A percentile compares a stretch with the other conserved stretches of the same genome.
Evolutionary conservation across 2,888 invertebrate genomes (phyloP).

Genomic region (Diaperis boleti): DNA sequence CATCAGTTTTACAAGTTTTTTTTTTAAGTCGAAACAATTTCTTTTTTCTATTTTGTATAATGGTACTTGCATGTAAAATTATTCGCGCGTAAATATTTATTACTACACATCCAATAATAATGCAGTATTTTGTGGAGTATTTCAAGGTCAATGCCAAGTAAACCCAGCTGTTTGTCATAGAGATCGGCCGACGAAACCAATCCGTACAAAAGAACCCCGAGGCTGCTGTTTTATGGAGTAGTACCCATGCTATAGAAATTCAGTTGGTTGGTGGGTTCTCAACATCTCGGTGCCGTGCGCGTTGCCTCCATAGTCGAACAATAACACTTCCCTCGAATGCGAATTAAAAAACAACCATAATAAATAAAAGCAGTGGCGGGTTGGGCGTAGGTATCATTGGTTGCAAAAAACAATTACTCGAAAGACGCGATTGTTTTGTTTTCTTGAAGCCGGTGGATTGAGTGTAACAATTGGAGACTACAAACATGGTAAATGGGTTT

Average conservation of each 20-base stretch:
- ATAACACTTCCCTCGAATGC: conserved; percentile 7
- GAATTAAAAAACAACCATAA: background rate
- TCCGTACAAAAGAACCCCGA: conserved; percentile 40
- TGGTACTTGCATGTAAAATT: conserved; percentile 18
- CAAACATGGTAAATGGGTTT: conserved; percentile 26
- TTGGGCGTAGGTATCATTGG: conserved; percentile 17
- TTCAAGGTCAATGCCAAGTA: conserved; percentile 39
- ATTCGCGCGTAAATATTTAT: conserved; percentile 20
- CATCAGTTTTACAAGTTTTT: too few relatives aligned
- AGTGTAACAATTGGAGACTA: conserved; percentile 19
- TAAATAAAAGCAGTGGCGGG: conserved; percentile 20
- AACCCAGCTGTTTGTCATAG: conserved; percentile 38
- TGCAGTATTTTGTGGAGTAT: conserved; percentile 29
- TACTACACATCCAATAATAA: conserved; percentile 26
- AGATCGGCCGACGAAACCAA: conserved; percentile 37
- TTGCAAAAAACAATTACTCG: background rate
- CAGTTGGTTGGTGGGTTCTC: conserved; percentile 38
- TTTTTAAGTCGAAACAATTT: too few relatives aligned
- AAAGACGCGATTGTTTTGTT: conserved; percentile 14
- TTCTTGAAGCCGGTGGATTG: conserved; percentile 7
- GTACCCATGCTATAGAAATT: conserved; percentile 34
- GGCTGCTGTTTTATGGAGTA: conserved; percentile 34
- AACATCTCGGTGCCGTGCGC: conserved; percentile 31
- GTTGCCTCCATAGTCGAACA: background rate
- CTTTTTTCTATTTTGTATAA: too few relatives aligned